These are phyloP conservation scores for Corythornis madagascariensis DNA, from an alignment of 2,113 vertebrate species.

Conservation along the genomic window DNA sequence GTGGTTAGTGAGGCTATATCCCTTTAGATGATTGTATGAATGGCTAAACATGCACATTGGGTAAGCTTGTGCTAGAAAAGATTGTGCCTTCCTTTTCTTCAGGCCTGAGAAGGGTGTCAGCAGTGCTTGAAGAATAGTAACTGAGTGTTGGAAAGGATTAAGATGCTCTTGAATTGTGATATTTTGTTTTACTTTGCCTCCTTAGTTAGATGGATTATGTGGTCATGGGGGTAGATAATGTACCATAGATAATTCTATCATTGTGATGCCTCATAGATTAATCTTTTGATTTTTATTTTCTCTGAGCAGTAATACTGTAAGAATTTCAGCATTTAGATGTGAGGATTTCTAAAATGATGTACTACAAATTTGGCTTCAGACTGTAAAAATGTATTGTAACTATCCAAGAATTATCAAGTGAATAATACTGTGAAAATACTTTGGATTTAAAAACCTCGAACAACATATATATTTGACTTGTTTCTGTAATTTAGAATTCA, in stretches of 20 bases:
- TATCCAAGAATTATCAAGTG: not conserved
- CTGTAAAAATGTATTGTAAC: not conserved
- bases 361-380: not conserved
- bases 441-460: not conserved
- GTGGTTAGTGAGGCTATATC: not conserved
- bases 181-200: not conserved
- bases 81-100: not conserved
- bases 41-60: not conserved
- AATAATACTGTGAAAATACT: not conserved
- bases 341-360: not conserved
- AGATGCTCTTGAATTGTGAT: not conserved
- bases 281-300: not conserved
- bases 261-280: not conserved
- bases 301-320: not conserved
- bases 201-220: not conserved
- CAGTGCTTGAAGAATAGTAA: not conserved
- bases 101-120: not conserved
- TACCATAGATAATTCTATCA: not conserved
- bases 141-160: constrained; percentile 14
- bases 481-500: not conserved
- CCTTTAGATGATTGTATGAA: not conserved
- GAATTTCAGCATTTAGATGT: not conserved
- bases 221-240: not conserved
- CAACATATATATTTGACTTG: not conserved
- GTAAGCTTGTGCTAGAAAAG: not conserved